Evolutionary conservation across 2,888 invertebrate genomes (phyloP), one percentile per base, ranked within the genome.

Genomic region (Acronicta psi): DNA sequence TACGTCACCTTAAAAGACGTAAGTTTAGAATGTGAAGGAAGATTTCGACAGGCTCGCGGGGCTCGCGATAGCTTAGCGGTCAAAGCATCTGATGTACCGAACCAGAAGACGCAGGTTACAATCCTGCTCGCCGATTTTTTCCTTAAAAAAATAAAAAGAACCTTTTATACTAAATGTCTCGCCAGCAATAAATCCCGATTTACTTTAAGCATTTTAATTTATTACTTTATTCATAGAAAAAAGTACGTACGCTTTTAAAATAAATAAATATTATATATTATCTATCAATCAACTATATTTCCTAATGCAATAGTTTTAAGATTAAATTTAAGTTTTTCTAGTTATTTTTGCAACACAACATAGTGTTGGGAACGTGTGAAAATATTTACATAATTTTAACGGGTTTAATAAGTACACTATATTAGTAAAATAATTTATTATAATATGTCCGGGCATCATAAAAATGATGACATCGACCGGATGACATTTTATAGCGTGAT

Each of bases 351-450:
- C 16, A 36, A 25, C 29, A 20, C 29, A 59, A 14, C 18, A 20
- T 1, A 40, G 23, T 45, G 29, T 43, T 29, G 25, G 40, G 38
- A 40, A 20, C 2, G 9, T 20, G 34, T 46, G 11, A 47, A 56
- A 11, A 8, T 41, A 34, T 58, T 41, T 18, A 18, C 11, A 10
- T 29, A 2, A 41, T 37, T 25, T 18, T 4, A 29, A 40, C 41
- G 23, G 1, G 4, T 50, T 40, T 38, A 29, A n/a, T 34, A 34
- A 4, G 13, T 25, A 11, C n/a, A 34, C 34, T n/a, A n/a, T n/a
- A n/a, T n/a, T 34, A 6, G 7, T 34, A 34, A 34, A n/a, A 34
- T n/a, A 5, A 34, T 13, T 25, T 25, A 31, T 31, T 25, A 4
- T 13, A 31, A 31, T 31, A 1, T 31, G 34, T 34, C n/a, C 6